Percentiles rank a stretch among this genome's conserved stretches.
Evolutionary conservation across 2,113 vertebrate species (phyloP).

Genomic region (human (Homo sapiens)): GRCh38 chr22:30373001-30373500

Average conservation of each 20-base stretch:
- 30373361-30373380: not conserved
- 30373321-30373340: not conserved
- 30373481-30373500: not conserved
- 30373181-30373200: not conserved
- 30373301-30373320: not conserved
- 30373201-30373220: not conserved
- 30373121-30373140: not conserved
- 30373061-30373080: not conserved
- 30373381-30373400: not conserved
- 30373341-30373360: not conserved
- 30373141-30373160: not conserved
- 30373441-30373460: rapidly evolving
- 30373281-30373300: not conserved
- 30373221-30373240: not conserved
- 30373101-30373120: not conserved
- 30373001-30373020: not conserved
- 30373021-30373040: not conserved
- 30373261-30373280: not conserved
- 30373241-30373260: not conserved
- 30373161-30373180: not conserved
- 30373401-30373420: not conserved
- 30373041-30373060: not conserved
- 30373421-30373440: not conserved
- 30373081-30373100: not conserved
- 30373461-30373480: not conserved